Percentiles rank a stretch among this genome's conserved stretches.
phyloP scores from a whole-genome alignment of 1,140 invertebrate species.

The Cephus cinctus region DNA sequence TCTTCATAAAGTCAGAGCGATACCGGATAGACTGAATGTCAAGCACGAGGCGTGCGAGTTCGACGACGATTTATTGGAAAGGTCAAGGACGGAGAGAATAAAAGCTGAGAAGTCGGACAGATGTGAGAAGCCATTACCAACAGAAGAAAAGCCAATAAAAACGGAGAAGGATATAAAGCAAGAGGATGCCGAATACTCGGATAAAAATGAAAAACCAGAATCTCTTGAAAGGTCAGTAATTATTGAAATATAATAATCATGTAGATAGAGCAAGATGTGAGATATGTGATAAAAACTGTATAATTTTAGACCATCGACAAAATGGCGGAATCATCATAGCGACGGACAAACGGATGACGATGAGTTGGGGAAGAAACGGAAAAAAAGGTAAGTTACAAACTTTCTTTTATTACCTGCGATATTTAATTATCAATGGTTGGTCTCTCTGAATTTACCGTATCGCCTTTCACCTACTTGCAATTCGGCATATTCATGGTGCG shows the following conservation, averaged over 20 bases:
- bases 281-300: no score
- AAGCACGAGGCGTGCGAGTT: slow-evolving; percentile 44
- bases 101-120: slow-evolving; percentile 39
- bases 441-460: no score
- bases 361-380: slow-evolving; percentile 41
- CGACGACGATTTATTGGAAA: slow-evolving; percentile 43
- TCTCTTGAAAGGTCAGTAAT: slow-evolving; percentile 37
- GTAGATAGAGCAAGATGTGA: no score
- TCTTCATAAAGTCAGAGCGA: slow-evolving; percentile 60
- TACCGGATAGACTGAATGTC: slow-evolving; percentile 59
- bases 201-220: slow-evolving; percentile 40
- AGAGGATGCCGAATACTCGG: slow-evolving; percentile 45
- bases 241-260: background rate
- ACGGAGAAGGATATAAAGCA: slow-evolving; percentile 41
- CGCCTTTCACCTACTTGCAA: no score
- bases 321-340: slow-evolving; percentile 37
- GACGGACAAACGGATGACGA: slow-evolving; percentile 50
- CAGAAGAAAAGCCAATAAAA: slow-evolving; percentile 38
- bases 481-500: no score
- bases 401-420: background rate
- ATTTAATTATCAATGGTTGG: slow-evolving; percentile 6
- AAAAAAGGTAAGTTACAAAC: slow-evolving; percentile 42
- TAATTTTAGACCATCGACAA: no score
- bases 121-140: slow-evolving; percentile 28
- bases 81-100: slow-evolving; percentile 38